Evolutionary conservation across 2,797 vertebrate genomes (phyloP), one percentile per base, ranked within the genome.

Genomic region (Girardinus metallicus): DNA sequence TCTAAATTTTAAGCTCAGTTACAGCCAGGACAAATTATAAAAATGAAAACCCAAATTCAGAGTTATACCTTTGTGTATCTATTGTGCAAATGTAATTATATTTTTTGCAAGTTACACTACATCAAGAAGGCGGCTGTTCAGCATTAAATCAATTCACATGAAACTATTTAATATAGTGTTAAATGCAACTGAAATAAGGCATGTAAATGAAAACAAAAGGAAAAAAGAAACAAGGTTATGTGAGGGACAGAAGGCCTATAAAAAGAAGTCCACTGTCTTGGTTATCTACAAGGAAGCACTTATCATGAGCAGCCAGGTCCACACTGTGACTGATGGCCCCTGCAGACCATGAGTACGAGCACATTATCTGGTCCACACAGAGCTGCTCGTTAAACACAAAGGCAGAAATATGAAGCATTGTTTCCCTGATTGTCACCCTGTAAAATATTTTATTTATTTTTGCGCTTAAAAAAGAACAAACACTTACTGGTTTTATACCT

Each of bases 221-320:
- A 11, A 46, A 74, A 75, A 57, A 85, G 90, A 91, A 88, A 92
- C 93, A 95, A 94, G 93, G 94, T 95, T 95, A 93, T 81, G 82
- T 91, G 89, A 93, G 94, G 91, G 94, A 94, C 93, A 94, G 87
- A 71, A 76, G 87, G 82, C 89, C 93, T 95, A 95, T 95, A 95
- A 95, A 95, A 94, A 93, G 93, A 93, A 95, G 87, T 92, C 91
- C 77, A 89, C 88, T 86, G 93, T 94, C 91, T 87, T 85, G 93
- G 93, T 95, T 96, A 96, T 96, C 95, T 96, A 91, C 93, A 94
- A 94, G 94, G 92, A 95, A 94, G 85, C 89, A 95, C 93, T 95
- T 95, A 95, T 95, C 95, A 95, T 91, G 78, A 87, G 90, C 91
- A 51, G 88, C 90, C 95, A 94, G 94, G 92, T 89, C 87, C 91